Evolutionary conservation across 1,140 invertebrate species (phyloP), one percentile per base, ranked within the genome.

Genomic region (Danaus melanippus): DNA sequence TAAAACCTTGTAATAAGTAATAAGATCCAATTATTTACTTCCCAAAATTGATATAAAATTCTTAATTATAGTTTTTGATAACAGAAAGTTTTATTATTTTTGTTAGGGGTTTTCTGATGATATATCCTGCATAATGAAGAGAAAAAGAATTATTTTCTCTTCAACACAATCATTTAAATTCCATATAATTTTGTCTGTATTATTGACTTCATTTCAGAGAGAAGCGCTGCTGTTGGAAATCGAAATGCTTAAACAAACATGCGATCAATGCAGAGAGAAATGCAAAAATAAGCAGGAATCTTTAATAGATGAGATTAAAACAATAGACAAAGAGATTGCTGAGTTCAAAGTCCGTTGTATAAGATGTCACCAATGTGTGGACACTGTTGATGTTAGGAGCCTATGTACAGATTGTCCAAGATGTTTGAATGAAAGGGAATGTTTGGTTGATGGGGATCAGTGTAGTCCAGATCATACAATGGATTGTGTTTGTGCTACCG

Each of bases 381-480:
- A 82, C 12, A 84, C 76, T 6, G 10, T 53, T 1, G 79, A 81
- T 50, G 42, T 76, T 8, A 68, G 71, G 12, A 77, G 71, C 12
- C 70, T 64, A 40, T 86, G 84, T 48, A 74, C 66, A 2, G 84
- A 86, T 56, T 84, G 84, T 55, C 79, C 84, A 9, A 69, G 65
- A 59, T 86, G 84, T 62, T 12, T 60, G 10, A 57, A 68, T 56
- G 62, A 78, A 55, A 72, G 74, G 52, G 58, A 76, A 9, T 84
- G 81, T 60, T 51, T 69, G 0, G 52, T 62, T 10, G 56, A 65
- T 57, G 69, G 62, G 2, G 71, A 71, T 45, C 65, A 73, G 15
- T 86, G 81, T 46, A 56, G 7, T 15, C 48, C 44, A 2, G 76
- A 79, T 50, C 58, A 65, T 12, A 45, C 60, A 0, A 60, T 69